Percentiles rank a stretch among this genome's conserved stretches.
Conservation (phyloP, 2,797 vertebrate species). For the Miichthys miiuy region DNA sequence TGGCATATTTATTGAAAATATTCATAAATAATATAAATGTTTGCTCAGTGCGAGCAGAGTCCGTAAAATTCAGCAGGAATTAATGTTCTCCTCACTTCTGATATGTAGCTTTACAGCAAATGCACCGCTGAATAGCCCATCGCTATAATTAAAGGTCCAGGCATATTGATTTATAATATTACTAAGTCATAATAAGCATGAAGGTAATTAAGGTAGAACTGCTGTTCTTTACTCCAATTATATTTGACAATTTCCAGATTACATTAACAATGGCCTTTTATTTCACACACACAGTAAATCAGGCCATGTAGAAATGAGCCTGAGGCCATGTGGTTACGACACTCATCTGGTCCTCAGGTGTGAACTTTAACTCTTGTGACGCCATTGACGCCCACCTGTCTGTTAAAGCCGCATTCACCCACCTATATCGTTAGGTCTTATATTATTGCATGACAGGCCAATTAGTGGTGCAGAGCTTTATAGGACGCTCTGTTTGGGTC, state of each 20-base stretch:
- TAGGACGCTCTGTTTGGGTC: conserved; percentile 20
- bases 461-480: conserved; percentile 63
- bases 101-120: conserved; percentile 31
- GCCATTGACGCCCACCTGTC: conserved; percentile 38
- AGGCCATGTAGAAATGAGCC: conserved; percentile 1
- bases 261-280: conserved; percentile 48
- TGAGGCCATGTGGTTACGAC: not conserved
- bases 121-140: conserved; percentile 18
- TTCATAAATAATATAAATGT: conserved; percentile 34
- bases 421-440: conserved; percentile 47
- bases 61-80: conserved; percentile 13
- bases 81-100: conserved; percentile 11
- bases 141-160: conserved; percentile 41
- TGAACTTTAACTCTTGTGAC: conserved; percentile 43
- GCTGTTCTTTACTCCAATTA: conserved; percentile 41
- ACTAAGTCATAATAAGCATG: conserved; percentile 16
- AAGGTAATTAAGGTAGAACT: conserved; percentile 36
- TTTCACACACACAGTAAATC: conserved; percentile 22
- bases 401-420: conserved; percentile 22
- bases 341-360: conserved; percentile 63
- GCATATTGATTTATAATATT: conserved; percentile 44
- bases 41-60: conserved; percentile 6
- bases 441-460: conserved; percentile 46
- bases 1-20: not conserved
- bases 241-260: conserved; percentile 46